Evolutionary conservation across 2,113 vertebrate species (phyloP).

Genomic region (Equus quagga): DNA sequence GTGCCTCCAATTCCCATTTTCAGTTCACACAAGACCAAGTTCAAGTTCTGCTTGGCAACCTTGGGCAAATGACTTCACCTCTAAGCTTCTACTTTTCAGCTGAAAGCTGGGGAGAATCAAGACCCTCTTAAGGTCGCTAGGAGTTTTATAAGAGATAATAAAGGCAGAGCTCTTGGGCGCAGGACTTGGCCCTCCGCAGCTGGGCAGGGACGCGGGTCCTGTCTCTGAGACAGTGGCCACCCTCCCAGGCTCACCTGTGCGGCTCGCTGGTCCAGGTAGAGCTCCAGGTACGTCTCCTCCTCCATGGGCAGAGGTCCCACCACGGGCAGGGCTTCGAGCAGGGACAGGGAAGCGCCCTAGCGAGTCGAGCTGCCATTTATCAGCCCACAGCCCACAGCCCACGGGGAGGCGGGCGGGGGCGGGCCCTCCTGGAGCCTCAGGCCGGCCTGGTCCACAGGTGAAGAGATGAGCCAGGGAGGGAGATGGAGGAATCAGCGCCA

Average conservation of each 20-base stretch:
- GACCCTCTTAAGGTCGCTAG: background rate
- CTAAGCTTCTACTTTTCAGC: background rate
- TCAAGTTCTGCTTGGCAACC: background rate
- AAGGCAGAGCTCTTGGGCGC: background rate
- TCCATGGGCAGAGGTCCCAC: conserved; percentile 68
- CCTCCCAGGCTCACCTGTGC: conserved; percentile 72
- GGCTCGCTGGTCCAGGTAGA: conserved; percentile 89
- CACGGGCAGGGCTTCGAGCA: too few species aligned
- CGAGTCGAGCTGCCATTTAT: background rate
- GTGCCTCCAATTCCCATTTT: background rate
- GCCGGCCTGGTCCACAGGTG: accelerated
- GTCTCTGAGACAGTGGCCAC: background rate
- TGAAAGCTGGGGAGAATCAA: background rate
- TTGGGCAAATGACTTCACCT: background rate
- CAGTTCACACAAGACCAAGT: background rate
- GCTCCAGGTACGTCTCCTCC: conserved; percentile 88
- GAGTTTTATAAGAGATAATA: background rate
- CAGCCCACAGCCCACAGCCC: accelerated
- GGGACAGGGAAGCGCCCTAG: accelerated
- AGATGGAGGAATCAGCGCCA: accelerated
- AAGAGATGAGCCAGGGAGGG: background rate
- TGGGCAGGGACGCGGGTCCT: background rate
- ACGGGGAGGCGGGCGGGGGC: too few species aligned
- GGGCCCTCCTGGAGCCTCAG: background rate
- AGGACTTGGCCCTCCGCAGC: background rate